Percentiles rank a stretch among this genome's conserved stretches.
Conservation (phyloP, 2,797 vertebrate species). For the Neomorphus geoffroyi region DNA sequence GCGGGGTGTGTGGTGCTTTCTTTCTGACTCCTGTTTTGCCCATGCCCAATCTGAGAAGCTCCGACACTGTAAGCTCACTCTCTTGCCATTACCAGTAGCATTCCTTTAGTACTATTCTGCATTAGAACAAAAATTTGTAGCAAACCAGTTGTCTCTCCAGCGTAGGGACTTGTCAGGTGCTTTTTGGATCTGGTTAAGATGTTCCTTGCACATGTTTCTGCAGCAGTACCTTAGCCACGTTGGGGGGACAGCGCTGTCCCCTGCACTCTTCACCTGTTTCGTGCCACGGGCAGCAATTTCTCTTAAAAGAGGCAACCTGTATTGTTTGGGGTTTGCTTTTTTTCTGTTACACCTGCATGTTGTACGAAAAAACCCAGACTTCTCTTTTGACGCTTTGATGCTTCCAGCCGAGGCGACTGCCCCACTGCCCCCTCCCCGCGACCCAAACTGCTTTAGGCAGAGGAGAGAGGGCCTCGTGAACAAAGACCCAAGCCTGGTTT, state of each 20-base stretch:
- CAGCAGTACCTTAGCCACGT: neutral
- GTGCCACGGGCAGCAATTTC: neutral
- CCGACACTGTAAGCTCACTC: neutral
- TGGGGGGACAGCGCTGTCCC: neutral
- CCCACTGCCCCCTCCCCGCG: neutral
- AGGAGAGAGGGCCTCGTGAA: neutral
- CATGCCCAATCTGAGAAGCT: neutral
- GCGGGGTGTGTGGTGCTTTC: rapidly evolving
- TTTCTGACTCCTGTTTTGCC: neutral
- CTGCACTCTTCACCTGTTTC: neutral
- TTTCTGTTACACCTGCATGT: neutral
- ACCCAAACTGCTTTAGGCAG: neutral
- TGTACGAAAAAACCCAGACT: neutral
- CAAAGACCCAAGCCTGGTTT: neutral
- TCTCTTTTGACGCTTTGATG: neutral
- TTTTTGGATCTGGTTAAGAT: neutral
- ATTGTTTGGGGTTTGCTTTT: too few species aligned
- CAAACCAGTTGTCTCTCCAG: neutral
- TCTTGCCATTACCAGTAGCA: neutral
- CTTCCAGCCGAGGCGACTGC: neutral
- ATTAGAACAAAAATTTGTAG: neutral
- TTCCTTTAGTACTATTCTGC: neutral
- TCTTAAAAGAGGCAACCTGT: neutral
- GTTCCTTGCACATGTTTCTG: neutral
- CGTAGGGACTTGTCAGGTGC: neutral